A percentile compares a stretch with the other conserved stretches of the same genome.
Conservation (phyloP, 2,888 invertebrate species). For the Amphipoea oculea region DNA sequence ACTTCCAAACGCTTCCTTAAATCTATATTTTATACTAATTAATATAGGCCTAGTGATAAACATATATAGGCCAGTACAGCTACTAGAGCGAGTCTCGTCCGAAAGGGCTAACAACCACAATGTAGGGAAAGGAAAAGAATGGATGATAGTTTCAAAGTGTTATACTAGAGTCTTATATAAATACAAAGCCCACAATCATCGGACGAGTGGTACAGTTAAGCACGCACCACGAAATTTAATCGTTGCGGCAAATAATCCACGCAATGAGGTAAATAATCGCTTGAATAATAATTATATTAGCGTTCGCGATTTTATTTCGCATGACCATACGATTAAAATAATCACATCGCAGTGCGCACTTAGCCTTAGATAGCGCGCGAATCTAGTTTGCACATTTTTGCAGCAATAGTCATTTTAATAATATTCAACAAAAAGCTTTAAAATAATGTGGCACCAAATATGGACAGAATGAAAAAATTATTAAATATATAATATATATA, state of each 20-base stretch:
- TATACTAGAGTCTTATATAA: background rate
- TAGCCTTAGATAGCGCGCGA: background rate
- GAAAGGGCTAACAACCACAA: slow-evolving; percentile 1
- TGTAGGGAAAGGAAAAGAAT: background rate
- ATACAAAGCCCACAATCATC: background rate
- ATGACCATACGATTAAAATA: background rate
- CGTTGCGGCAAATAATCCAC: background rate
- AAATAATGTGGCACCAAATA: slow-evolving; percentile 40
- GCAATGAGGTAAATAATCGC: no score
- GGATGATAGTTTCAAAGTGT: background rate
- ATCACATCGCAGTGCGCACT: background rate
- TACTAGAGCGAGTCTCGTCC: slow-evolving; percentile 40
- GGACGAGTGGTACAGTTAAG: slow-evolving; percentile 18
- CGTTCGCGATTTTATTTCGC: background rate
- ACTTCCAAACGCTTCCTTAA: slow-evolving; percentile 28
- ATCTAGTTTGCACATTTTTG: background rate
- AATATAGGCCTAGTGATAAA: slow-evolving; percentile 48
- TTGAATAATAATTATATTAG: background rate
- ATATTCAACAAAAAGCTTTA: slow-evolving; percentile 20
- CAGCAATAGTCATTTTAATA: slow-evolving; percentile 14
- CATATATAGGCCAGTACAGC: slow-evolving; percentile 52
- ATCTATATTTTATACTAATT: slow-evolving; percentile 48
- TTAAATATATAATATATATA: background rate
- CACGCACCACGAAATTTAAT: background rate
- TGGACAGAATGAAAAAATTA: slow-evolving; percentile 31